Conservation (phyloP, 1,140 invertebrate species). For the Aphidius ervi region DNA sequence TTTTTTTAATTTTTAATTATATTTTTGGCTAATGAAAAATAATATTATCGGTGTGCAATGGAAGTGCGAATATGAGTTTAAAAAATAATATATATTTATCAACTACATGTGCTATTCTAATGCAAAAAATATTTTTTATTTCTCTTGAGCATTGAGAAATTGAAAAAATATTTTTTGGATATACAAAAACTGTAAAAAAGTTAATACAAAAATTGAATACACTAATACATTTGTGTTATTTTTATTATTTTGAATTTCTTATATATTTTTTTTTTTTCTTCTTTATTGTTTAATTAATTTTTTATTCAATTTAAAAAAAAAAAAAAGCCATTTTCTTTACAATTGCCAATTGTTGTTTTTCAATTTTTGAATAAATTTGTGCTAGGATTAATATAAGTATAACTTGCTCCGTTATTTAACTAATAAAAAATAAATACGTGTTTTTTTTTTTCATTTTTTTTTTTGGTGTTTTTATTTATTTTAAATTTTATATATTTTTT, state of each 20-base stretch:
- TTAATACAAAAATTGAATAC: slow-evolving; percentile 35
- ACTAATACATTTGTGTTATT: slow-evolving; percentile 20
- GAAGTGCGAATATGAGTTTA: slow-evolving; percentile 22
- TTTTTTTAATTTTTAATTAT: not conserved
- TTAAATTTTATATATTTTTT: too few relatives aligned
- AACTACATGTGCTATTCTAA: slow-evolving; percentile 28
- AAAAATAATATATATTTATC: slow-evolving; percentile 27
- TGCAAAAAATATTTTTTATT: slow-evolving; percentile 26
- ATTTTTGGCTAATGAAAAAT: too few relatives aligned
- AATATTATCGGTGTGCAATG: slow-evolving; percentile 17
- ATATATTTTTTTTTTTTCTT: slow-evolving; percentile 24
- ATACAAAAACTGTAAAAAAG: slow-evolving; percentile 39
- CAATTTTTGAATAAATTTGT: slow-evolving; percentile 18
- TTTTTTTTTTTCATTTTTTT: slow-evolving; percentile 18
- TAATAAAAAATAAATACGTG: slow-evolving; percentile 24
- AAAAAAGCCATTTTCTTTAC: slow-evolving; percentile 27
- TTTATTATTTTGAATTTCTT: too few relatives aligned
- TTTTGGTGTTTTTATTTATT: slow-evolving; percentile 11
- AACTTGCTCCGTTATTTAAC: slow-evolving; percentile 22
- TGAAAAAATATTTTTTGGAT: slow-evolving; percentile 25
- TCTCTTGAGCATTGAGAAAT: slow-evolving; percentile 28
- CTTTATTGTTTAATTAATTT: slow-evolving; percentile 19
- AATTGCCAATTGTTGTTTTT: slow-evolving; percentile 12
- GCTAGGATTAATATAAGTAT: slow-evolving; percentile 24
- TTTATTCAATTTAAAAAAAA: not conserved